These are phyloP conservation scores for Pomacea maculata DNA, from an alignment of 1,140 invertebrate genomes.

Conservation along the genomic window DNA sequence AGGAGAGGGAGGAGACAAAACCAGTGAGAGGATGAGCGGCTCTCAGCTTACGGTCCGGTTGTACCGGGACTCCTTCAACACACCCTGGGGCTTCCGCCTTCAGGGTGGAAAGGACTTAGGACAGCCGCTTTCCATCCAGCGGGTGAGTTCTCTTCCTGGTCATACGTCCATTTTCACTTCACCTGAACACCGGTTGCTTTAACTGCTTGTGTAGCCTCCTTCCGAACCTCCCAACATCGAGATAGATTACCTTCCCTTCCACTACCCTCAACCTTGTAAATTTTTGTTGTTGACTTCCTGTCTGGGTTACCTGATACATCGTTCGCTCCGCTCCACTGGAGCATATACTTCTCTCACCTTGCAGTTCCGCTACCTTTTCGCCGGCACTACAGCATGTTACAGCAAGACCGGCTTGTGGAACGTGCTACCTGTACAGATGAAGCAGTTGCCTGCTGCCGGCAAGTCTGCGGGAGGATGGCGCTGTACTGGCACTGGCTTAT, in stretches of 20 bases:
- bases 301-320: neutral
- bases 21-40: slow-evolving; percentile 30
- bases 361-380: neutral
- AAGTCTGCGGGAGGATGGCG: no score
- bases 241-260: neutral
- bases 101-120: slow-evolving; percentile 89
- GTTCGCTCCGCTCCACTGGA: neutral
- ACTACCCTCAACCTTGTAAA: neutral
- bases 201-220: neutral
- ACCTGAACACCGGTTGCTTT: no score
- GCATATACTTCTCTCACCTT: neutral
- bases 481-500: no score
- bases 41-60: slow-evolving; percentile 65
- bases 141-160: slow-evolving; percentile 72
- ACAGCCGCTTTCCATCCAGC: slow-evolving; percentile 88
- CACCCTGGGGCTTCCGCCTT: slow-evolving; percentile 90
- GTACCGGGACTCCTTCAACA: slow-evolving; percentile 77
- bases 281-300: neutral
- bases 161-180: neutral
- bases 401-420: no score
- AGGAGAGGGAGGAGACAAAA: neutral
- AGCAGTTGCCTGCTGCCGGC: no score
- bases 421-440: no score
- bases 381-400: no score
- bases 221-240: neutral